Base-by-base conservation (phyloP, 2,113 vertebrate genomes). In the Triplophysa rosa region DNA sequence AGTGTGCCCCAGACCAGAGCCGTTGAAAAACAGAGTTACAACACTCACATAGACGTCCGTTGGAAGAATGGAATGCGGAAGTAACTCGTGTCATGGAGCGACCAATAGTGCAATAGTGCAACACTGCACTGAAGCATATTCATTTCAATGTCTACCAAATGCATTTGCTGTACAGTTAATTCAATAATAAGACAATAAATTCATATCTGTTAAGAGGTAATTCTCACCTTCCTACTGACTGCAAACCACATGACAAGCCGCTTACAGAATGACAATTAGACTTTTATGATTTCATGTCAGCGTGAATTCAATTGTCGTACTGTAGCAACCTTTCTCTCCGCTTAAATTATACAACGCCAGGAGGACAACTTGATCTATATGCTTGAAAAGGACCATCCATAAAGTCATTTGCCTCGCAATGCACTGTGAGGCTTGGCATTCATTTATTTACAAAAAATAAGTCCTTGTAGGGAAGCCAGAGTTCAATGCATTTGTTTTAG, bases 281-380 rank as follows among this genome's bases (percentile, higher is more conserved):
- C 24, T 74, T 82, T 75, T 67, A 83, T 79, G 62, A 49, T 83
- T 80, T 67, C n/a, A 52, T 70, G 67, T 65, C 67, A 29, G 40
- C 21, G 62, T 82, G 77, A 77, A 65, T 85, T 67, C 78, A 82
- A 85, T 81, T 78, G 76, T n/a, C 52, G 62, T 40, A 75, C 70
- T 82, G 74, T 77, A 58, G 78, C 45, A 49, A 72, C 66, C n/a
- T 79, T 52, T 59, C 47, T 45, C 37, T 37, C n/a, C 14, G 37
- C 8, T 67, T 24, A 77, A 37, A 70, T 66, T 23, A 65, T 67
- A 61, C 10, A 17, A 7, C 33, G 19, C 37, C 40, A 62, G 68
- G 47, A 69, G 67, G 52, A 72, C 54, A 59, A 59, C 54, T 72
- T 72, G 52, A 59, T 72, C n/a, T 69, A 54, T 23, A 72, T 10